Evolutionary conservation across 2,113 vertebrate species (phyloP).

Genomic region (Crotophaga sulcirostris): DNA sequence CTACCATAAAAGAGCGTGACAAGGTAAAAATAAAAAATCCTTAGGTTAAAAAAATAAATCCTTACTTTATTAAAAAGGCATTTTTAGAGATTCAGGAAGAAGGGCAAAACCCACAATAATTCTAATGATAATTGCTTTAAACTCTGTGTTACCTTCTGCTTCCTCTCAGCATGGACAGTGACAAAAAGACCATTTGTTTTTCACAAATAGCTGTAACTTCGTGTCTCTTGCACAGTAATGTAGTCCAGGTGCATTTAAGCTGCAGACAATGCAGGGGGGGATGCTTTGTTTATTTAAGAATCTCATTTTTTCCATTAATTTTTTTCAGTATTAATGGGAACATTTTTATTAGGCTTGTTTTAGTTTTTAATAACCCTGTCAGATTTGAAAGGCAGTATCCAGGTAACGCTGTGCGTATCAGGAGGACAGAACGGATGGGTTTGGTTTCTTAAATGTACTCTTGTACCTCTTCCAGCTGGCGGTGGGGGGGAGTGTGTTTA

Average conservation of each 20-base stretch:
- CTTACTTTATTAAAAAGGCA: neutral
- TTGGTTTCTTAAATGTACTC: neutral
- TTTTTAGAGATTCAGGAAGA: slow-evolving; percentile 9
- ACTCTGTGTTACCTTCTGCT: neutral
- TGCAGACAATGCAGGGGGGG: neutral
- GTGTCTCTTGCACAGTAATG: neutral
- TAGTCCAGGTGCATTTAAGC: neutral
- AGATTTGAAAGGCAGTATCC: slow-evolving; percentile 59
- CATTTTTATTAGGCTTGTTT: slow-evolving; percentile 51
- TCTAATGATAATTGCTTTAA: slow-evolving; percentile 11
- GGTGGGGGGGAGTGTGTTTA: neutral
- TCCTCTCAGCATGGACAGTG: neutral
- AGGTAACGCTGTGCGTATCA: slow-evolving; percentile 52
- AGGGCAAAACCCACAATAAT: neutral
- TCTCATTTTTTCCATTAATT: slow-evolving; percentile 36
- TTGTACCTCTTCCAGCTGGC: slow-evolving; percentile 34
- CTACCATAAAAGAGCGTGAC: neutral
- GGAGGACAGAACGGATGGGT: neutral
- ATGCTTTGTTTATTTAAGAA: slow-evolving; percentile 48
- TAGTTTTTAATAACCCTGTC: slow-evolving; percentile 40
- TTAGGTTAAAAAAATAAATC: neutral
- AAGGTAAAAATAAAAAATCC: slow-evolving; percentile 25
- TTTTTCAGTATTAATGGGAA: slow-evolving; percentile 21
- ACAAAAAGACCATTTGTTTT: neutral
- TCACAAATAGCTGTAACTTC: neutral